Percentiles rank a stretch among this genome's conserved stretches.
phyloP scores from a whole-genome alignment of 2,797 vertebrate genomes.

The Lepilemur septentrionalis region DNA sequence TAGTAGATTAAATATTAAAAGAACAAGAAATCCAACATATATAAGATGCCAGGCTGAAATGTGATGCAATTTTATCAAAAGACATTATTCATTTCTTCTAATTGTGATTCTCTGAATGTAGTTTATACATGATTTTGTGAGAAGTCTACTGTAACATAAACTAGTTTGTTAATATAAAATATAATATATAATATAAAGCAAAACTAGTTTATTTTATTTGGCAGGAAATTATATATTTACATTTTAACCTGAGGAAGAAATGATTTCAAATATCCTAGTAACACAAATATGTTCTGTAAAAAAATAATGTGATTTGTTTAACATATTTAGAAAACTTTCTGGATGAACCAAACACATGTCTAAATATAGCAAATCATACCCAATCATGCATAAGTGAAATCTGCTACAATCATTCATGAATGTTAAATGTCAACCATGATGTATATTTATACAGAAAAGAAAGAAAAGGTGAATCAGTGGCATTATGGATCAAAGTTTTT shows the following conservation, averaged over 20 bases:
- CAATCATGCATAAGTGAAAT: conserved; percentile 71
- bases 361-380: conserved; percentile 63
- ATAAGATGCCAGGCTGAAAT: background rate
- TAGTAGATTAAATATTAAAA: background rate
- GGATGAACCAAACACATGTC: conserved; percentile 9
- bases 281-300: background rate
- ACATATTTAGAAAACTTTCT: background rate
- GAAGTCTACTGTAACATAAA: background rate
- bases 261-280: background rate
- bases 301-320: conserved; percentile 7
- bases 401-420: conserved; percentile 55
- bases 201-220: background rate
- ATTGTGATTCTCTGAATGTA: background rate
- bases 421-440: conserved; percentile 73
- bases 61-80: background rate
- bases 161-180: background rate
- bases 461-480: conserved; percentile 66
- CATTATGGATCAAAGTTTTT: conserved; percentile 76
- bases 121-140: background rate
- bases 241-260: background rate
- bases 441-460: conserved; percentile 66
- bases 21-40: background rate
- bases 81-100: background rate
- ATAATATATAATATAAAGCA: background rate
- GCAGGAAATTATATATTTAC: background rate